These are phyloP conservation scores for Acromyrmex heyeri DNA, from an alignment of 1,140 invertebrate genomes.

Conservation along the genomic window DNA sequence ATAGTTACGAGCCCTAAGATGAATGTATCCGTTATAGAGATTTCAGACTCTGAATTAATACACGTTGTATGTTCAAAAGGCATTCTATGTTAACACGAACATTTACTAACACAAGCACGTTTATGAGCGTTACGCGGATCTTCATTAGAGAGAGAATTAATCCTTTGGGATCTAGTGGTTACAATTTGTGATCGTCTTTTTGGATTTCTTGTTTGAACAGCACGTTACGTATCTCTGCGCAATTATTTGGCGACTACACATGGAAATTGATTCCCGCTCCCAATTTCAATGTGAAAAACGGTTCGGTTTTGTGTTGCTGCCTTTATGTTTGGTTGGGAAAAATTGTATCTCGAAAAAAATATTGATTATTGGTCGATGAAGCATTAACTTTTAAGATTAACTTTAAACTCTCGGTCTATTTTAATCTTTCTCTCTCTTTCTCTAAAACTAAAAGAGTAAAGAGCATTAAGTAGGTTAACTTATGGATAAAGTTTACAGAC, in stretches of 20 bases:
- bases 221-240: neutral
- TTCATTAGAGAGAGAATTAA: constrained; percentile 23
- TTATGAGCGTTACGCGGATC: neutral
- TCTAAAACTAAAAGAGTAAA: constrained; percentile 30
- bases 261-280: constrained; percentile 5
- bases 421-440: neutral
- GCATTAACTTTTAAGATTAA: constrained; percentile 40
- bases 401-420: constrained; percentile 24
- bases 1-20: neutral
- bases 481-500: neutral
- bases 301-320: neutral
- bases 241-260: constrained; percentile 44
- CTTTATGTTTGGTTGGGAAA: neutral
- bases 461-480: constrained; percentile 24
- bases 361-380: neutral
- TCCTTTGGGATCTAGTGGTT: neutral
- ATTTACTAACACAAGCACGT: constrained; percentile 15
- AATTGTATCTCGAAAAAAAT: constrained; percentile 27
- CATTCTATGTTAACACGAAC: constrained; percentile 12
- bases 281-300: neutral
- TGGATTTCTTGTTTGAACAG: constrained; percentile 33
- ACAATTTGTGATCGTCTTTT: constrained; percentile 5
- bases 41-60: constrained; percentile 16
- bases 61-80: constrained; percentile 2
- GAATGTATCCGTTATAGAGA: constrained; percentile 3